These are phyloP conservation scores for Pegoplata infirma DNA, from an alignment of 2,888 invertebrate species.

Conservation along the genomic window DNA sequence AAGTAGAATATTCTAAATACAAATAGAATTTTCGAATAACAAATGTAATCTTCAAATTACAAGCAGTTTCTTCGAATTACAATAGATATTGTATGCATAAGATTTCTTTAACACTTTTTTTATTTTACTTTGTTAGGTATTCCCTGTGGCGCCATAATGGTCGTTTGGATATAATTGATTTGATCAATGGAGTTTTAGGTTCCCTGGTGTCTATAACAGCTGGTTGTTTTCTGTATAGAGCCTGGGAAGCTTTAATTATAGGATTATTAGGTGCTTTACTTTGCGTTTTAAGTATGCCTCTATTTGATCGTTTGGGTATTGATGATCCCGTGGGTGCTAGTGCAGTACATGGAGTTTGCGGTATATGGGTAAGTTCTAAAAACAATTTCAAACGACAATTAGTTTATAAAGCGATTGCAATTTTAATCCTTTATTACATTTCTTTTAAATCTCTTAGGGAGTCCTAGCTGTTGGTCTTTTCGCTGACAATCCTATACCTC, in stretches of 20 bases:
- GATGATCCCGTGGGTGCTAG: conserved; percentile 94
- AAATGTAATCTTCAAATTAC: no score
- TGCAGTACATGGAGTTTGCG: conserved; percentile 90
- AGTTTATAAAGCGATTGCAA: not conserved
- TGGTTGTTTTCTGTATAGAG: conserved; percentile 90
- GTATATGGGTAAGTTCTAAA: conserved; percentile 86
- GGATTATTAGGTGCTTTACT: conserved; percentile 88
- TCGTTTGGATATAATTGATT: conserved; percentile 88
- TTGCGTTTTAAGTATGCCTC: conserved; percentile 84
- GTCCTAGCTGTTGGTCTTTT: conserved; percentile 89
- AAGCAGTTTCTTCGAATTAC: no score
- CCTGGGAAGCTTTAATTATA: conserved; percentile 92
- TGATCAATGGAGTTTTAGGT: conserved; percentile 93
- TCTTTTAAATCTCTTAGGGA: conserved; percentile 30
- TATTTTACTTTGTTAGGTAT: conserved; percentile 78
- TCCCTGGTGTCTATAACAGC: conserved; percentile 93
- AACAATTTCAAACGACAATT: no score
- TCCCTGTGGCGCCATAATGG: conserved; percentile 84
- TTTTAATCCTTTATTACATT: not conserved
- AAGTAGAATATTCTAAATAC: no score
- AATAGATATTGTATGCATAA: no score
- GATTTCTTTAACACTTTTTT: not conserved
- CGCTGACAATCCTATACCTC: conserved; percentile 89
- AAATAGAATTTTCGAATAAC: no score
- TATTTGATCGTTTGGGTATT: conserved; percentile 87